A percentile compares a stretch with the other conserved stretches of the same genome.
Conservation (phyloP, 2,113 vertebrate genomes). For the Hippocampus abdominalis region DNA sequence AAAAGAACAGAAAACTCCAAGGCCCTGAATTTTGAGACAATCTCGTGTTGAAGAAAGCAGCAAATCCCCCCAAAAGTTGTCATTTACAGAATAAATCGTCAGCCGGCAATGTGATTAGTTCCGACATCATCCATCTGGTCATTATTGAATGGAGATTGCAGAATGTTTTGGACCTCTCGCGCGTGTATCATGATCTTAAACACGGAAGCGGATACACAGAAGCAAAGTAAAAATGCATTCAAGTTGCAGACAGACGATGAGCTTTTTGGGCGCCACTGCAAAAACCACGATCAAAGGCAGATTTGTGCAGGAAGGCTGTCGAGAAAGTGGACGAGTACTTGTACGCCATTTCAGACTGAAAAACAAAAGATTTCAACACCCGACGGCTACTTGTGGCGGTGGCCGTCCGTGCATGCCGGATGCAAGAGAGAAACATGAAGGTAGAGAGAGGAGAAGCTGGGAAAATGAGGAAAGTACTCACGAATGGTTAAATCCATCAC, state of each 20-base stretch:
- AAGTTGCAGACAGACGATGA: slow-evolving; percentile 86
- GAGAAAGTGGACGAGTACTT: slow-evolving; percentile 4
- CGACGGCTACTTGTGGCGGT: slow-evolving; percentile 40
- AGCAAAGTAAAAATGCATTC: slow-evolving; percentile 99
- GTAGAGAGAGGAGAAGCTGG: not conserved
- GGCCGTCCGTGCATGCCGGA: slow-evolving; percentile 73
- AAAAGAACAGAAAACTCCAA: slow-evolving; percentile 4
- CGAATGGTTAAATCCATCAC: slow-evolving; percentile 99
- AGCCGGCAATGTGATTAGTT: too few species aligned
- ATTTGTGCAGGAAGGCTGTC: slow-evolving; percentile 3
- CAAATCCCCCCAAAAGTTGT: not conserved
- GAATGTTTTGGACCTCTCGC: slow-evolving; percentile 66
- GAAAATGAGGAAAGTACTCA: slow-evolving; percentile 85
- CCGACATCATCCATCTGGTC: not conserved
- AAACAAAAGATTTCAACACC: slow-evolving; percentile 76
- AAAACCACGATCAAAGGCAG: slow-evolving; percentile 73
- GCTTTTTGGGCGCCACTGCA: slow-evolving; percentile 46
- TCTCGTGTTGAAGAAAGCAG: not conserved
- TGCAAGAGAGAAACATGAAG: slow-evolving; percentile 67
- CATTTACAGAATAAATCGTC: not conserved
- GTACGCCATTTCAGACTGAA: slow-evolving; percentile 79
- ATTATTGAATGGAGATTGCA: not conserved
- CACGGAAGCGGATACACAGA: slow-evolving; percentile 81
- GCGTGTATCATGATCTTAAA: slow-evolving; percentile 73
- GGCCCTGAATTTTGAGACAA: slow-evolving; percentile 1